Base-by-base conservation (phyloP, 2,888 invertebrate species). In the Norana najaformis region DNA sequence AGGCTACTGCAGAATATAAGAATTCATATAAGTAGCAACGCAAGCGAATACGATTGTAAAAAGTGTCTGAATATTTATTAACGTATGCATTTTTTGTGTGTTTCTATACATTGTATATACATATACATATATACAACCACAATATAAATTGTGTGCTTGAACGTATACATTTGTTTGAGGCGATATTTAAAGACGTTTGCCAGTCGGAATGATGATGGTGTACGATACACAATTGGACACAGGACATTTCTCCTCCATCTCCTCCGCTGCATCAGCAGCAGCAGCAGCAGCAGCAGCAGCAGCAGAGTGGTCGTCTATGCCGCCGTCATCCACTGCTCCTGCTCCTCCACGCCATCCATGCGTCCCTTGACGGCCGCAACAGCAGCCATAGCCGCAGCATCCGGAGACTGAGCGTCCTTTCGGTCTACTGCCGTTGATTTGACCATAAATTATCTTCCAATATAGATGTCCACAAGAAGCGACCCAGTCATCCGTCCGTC, bases 371-470 rank as follows among this genome's bases (percentile, higher is more conserved):
- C 69, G 69, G 30, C 69, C n/a, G 69, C 69, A 69, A 69, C 69
- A 69, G 69, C 69, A 69, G 69, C 69, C 20, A 5, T 2, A 69
- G 69, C 69, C 23, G 47, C n/a, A n/a, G 69, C n/a, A 69, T 69
- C 69, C 69, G 69, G n/a, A 69, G 69, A 69, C 69, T 8, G 69
- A 69, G 69, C 69, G n/a, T 69, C 69, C 69, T 69, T n/a, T 69
- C 69, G 69, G 69, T 69, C 69, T 69, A 69, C n/a, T 69, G 69
- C 69, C 69, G 69, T 69, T 69, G 69, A 69, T 69, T 69, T 69
- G 69, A 69, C 69, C 69, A 69, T 69, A 69, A 69, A 69, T 69
- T 69, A 69, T 69, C 69, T 69, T 69, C 69, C 69, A 69, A 69
- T 69, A 69, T 69, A 69, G 69, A 69, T 69, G 69, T 69, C 69